These are phyloP conservation scores for Itoplectis maculator DNA, from an alignment of 2,888 invertebrate genomes.

Conservation along the genomic window DNA sequence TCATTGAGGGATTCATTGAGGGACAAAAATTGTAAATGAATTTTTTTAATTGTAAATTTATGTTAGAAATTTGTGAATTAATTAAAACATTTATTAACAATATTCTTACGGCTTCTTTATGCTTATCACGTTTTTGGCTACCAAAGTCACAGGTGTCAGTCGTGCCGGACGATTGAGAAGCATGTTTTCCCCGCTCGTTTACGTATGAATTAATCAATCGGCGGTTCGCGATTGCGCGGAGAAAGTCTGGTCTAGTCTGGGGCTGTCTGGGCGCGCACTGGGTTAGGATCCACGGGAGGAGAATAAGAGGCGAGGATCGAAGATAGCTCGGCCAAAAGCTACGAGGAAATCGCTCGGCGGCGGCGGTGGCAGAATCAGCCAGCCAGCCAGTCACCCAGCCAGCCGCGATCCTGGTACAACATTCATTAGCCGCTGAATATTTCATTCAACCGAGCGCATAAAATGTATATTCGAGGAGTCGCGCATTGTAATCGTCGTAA, in stretches of 20 bases:
- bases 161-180: too few relatives aligned
- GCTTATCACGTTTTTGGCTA: too few relatives aligned
- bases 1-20: too few relatives aligned
- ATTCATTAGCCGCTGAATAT: constrained; percentile 78
- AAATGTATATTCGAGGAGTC: constrained; percentile 80
- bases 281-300: too few relatives aligned
- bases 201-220: constrained; percentile 58
- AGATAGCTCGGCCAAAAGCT: constrained; percentile 3
- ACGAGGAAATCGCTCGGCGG: background rate
- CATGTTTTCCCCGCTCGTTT: constrained; percentile 28
- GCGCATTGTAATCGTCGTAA: constrained; percentile 67
- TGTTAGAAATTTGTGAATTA: too few relatives aligned
- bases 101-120: too few relatives aligned
- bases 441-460: constrained; percentile 78
- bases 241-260: constrained; percentile 46
- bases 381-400: constrained; percentile 28
- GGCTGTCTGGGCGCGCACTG: background rate
- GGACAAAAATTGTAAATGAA: too few relatives aligned
- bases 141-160: too few relatives aligned
- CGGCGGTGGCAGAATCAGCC: background rate
- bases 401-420: constrained; percentile 69
- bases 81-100: too few relatives aligned
- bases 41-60: too few relatives aligned
- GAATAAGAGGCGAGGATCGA: background rate
- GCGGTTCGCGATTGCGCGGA: constrained; percentile 30